Conservation (phyloP, 1,140 invertebrate genomes). For the Bombus superbus region DNA sequence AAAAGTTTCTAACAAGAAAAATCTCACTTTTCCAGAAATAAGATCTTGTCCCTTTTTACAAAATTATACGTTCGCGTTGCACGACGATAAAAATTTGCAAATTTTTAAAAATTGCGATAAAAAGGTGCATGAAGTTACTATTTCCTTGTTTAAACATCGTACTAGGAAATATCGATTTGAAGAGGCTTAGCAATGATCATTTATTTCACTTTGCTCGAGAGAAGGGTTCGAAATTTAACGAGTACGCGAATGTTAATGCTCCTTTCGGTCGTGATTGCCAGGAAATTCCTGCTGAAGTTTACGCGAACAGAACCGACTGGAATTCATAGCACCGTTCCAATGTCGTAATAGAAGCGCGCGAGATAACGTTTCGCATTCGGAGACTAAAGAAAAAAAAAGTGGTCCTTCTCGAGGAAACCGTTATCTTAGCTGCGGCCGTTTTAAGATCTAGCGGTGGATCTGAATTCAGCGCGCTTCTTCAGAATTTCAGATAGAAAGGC, state of each 20-base stretch:
- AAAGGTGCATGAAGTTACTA: too few relatives aligned
- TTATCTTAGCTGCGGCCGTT: slow-evolving; percentile 52
- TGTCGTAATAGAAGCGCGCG: slow-evolving; percentile 25
- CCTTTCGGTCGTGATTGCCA: slow-evolving; percentile 1
- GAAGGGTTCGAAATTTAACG: not conserved
- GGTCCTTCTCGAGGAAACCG: slow-evolving; percentile 39
- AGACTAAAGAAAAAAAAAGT: slow-evolving; percentile 23
- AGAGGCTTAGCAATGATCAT: not conserved
- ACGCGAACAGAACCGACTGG: not conserved
- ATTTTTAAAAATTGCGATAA: too few relatives aligned
- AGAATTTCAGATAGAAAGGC: slow-evolving; percentile 48
- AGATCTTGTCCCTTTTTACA: too few relatives aligned
- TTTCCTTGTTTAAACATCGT: not conserved
- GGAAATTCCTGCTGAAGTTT: slow-evolving; percentile 31
- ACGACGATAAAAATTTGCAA: too few relatives aligned
- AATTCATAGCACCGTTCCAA: slow-evolving; percentile 35
- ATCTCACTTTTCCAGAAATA: too few relatives aligned
- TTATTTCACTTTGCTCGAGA: not conserved
- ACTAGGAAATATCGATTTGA: not conserved
- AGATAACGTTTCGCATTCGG: slow-evolving; percentile 50
- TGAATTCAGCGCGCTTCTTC: slow-evolving; percentile 37
- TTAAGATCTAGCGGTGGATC: slow-evolving; percentile 35
- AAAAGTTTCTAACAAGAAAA: too few relatives aligned
- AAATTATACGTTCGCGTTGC: too few relatives aligned
- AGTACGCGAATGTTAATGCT: not conserved